Conservation (phyloP, 2,113 vertebrate genomes). For the Rhinolophus sinicus region DNA sequence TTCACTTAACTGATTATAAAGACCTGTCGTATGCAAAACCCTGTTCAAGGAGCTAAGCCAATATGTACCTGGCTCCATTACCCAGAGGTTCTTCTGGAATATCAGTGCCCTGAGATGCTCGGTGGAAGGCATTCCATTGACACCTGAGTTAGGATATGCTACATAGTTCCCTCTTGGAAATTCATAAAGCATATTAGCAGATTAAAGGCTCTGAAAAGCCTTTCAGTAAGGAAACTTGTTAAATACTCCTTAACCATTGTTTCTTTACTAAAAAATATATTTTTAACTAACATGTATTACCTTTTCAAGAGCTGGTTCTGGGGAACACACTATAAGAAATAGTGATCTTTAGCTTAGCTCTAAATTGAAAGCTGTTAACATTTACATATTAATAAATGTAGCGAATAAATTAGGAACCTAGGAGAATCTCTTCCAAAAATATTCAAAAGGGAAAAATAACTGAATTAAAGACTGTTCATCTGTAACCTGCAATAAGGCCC, state of each 20-base stretch:
- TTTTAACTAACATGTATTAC: background rate
- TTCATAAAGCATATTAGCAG: background rate
- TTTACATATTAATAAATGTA: background rate
- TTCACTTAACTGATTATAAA: constrained; percentile 1
- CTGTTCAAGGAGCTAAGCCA: background rate
- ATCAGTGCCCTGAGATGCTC: background rate
- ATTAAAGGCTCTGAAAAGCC: background rate
- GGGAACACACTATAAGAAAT: background rate
- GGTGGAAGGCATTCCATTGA: background rate
- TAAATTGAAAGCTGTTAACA: background rate
- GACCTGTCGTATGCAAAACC: background rate
- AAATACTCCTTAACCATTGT: background rate
- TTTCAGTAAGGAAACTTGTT: background rate
- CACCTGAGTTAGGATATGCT: background rate
- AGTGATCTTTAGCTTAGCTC: background rate
- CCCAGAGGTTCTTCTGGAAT: background rate
- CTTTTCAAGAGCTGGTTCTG: background rate
- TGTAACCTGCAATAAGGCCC: background rate
- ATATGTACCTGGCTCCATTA: no score
- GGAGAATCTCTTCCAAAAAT: background rate
- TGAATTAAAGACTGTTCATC: background rate
- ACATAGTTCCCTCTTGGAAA: background rate
- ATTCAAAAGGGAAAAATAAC: background rate
- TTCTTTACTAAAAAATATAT: background rate
- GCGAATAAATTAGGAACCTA: background rate